Evolutionary conservation across 2,113 vertebrate species (phyloP).

Genomic region (Speoplatyrhinus poulsoni): DNA sequence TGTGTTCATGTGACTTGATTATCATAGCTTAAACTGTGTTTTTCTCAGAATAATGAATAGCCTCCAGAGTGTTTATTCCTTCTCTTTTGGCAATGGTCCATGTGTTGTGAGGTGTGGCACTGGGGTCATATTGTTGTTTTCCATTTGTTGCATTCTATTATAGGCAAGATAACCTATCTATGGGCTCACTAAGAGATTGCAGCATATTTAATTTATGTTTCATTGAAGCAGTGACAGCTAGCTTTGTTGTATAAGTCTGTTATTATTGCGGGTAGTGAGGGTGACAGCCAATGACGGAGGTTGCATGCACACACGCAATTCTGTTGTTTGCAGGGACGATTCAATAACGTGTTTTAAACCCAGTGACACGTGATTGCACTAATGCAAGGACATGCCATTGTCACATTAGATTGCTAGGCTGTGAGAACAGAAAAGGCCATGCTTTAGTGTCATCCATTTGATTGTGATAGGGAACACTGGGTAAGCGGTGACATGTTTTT

Average conservation of each 20-base stretch:
- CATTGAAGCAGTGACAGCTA: not conserved
- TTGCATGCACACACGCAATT: slow-evolving; percentile 42
- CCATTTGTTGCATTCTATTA: slow-evolving; percentile 38
- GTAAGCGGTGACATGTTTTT: not conserved
- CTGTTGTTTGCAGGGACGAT: slow-evolving; percentile 5
- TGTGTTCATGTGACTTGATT: not conserved
- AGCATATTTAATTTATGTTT: slow-evolving; percentile 26
- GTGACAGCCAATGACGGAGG: slow-evolving; percentile 25
- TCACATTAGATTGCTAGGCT: slow-evolving; percentile 9
- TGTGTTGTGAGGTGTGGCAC: not conserved
- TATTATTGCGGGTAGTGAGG: slow-evolving; percentile 9
- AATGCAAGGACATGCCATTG: not conserved
- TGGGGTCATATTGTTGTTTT: slow-evolving; percentile 4
- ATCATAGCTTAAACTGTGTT: not conserved
- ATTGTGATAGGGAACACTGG: slow-evolving; percentile 4
- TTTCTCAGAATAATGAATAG: not conserved
- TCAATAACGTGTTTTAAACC: slow-evolving; percentile 20
- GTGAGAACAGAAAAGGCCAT: slow-evolving; percentile 27
- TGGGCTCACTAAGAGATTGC: slow-evolving; percentile 6
- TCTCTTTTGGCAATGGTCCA: slow-evolving; percentile 7
- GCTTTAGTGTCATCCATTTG: slow-evolving; percentile 29
- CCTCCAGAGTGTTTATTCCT: no score
- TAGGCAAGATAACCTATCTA: slow-evolving; percentile 21
- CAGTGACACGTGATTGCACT: not conserved
- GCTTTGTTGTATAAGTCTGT: slow-evolving; percentile 27